Percentiles rank a stretch among this genome's conserved stretches.
Evolutionary conservation across 92 coral and sea anemone genomes (phyloP).

Genomic region (Palythoa caribaeorum): DNA sequence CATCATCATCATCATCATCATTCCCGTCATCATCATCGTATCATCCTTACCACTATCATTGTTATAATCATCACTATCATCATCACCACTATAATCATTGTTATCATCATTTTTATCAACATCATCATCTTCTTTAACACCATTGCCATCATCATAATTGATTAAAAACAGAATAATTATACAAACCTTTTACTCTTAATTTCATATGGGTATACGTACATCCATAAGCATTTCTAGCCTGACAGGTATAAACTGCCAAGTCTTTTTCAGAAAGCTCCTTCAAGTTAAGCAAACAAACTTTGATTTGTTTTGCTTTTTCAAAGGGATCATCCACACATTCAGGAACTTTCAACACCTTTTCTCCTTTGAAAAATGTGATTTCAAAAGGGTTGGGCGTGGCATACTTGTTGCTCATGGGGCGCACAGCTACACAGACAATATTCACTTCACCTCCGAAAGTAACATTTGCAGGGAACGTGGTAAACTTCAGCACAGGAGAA

Average conservation of each 20-base stretch:
- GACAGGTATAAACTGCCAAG: conserved; percentile 7
- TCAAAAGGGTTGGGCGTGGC: conserved; percentile 14
- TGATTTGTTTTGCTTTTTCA: conserved; percentile 1
- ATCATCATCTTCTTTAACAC: too few relatives aligned
- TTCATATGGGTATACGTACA: conserved; percentile 10
- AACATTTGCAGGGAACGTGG: neutral
- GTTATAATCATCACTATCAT: too few relatives aligned
- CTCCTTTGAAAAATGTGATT: conserved; percentile 20
- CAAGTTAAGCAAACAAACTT: conserved; percentile 20
- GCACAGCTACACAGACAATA: conserved; percentile 39
- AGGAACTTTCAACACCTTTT: neutral
- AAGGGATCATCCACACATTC: conserved; percentile 7
- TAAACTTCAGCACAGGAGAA: conserved; percentile 28
- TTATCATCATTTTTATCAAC: too few relatives aligned
- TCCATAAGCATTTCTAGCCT: conserved; percentile 14
- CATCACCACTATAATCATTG: too few relatives aligned
- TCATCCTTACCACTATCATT: too few relatives aligned
- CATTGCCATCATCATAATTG: neutral
- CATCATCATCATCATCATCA: too few relatives aligned
- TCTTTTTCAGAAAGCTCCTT: conserved; percentile 31
- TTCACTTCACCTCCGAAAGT: conserved; percentile 10
- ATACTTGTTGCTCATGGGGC: conserved; percentile 3
- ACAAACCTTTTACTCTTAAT: conserved; percentile 21
- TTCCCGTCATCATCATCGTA: too few relatives aligned
- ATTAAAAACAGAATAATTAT: neutral